Percentiles rank a stretch among this genome's conserved stretches.
Conservation (phyloP, 2,113 vertebrate species). For the Nannobrachium achirus region DNA sequence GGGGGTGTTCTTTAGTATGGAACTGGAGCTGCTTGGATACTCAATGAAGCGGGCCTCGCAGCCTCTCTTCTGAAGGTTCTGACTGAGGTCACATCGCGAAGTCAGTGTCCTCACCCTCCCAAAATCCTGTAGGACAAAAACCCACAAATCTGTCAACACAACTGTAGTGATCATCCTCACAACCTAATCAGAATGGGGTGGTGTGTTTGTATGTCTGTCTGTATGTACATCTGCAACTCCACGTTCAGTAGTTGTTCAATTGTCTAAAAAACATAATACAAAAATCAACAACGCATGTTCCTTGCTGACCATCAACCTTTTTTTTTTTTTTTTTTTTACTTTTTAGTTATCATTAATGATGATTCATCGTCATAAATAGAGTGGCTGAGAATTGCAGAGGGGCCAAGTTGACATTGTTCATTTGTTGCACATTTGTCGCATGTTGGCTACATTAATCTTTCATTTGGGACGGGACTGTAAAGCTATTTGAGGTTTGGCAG, state of each 20-base stretch:
- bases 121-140: conserved; percentile 80
- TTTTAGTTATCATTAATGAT: background rate
- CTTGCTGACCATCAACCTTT: too few species aligned
- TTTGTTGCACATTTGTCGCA: background rate
- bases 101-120: conserved; percentile 80
- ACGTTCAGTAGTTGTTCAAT: too few species aligned
- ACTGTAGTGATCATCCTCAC: background rate
- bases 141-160: background rate
- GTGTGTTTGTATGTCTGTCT: too few species aligned
- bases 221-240: too few species aligned
- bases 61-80: conserved; percentile 84
- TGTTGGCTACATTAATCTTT: background rate
- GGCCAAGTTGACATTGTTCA: too few species aligned
- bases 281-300: too few species aligned
- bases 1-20: conserved; percentile 73
- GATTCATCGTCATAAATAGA: background rate
- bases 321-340: too few species aligned
- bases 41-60: conserved; percentile 82
- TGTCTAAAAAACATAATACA: too few species aligned
- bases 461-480: too few species aligned
- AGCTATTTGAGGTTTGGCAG: too few species aligned
- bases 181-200: too few species aligned
- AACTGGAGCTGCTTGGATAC: conserved; percentile 82
- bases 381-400: too few species aligned
- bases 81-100: conserved; percentile 87